Evolutionary conservation across 2,113 vertebrate genomes (phyloP).

Genomic region (Protomyctophum bolini): DNA sequence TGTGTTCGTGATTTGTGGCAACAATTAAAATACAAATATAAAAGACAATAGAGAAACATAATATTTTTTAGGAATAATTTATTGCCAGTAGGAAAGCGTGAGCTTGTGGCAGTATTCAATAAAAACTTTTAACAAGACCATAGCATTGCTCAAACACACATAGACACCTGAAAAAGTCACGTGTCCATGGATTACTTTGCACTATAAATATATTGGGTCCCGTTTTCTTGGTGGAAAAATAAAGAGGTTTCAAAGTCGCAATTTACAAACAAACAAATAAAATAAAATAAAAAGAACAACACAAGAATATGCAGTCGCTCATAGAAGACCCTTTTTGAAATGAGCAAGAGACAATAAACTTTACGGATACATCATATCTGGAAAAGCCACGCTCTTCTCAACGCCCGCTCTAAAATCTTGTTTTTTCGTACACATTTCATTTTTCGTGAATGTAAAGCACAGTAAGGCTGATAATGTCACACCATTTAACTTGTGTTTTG

Average conservation of each 20-base stretch:
- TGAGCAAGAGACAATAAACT: slow-evolving; percentile 73
- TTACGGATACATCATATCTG: slow-evolving; percentile 78
- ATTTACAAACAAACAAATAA: slow-evolving; percentile 79
- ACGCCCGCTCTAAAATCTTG: slow-evolving; percentile 24
- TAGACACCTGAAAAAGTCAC: slow-evolving; percentile 87
- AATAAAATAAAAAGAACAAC: slow-evolving; percentile 54
- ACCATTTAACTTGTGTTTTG: slow-evolving; percentile 74
- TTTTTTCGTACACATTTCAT: slow-evolving; percentile 68
- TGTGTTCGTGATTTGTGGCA: no score
- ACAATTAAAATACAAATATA: slow-evolving; percentile 11
- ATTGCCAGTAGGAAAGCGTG: slow-evolving; percentile 99
- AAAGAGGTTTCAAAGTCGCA: slow-evolving; percentile 86
- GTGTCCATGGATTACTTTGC: slow-evolving; percentile 91
- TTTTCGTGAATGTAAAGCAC: slow-evolving; percentile 73
- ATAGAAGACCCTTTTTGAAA: slow-evolving; percentile 85
- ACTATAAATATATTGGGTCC: slow-evolving; percentile 93
- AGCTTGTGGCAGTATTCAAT: slow-evolving; percentile 97
- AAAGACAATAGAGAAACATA: slow-evolving; percentile 9
- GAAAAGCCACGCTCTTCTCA: slow-evolving; percentile 67
- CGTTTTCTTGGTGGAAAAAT: slow-evolving; percentile 91
- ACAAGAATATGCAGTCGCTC: slow-evolving; percentile 87
- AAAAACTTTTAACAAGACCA: slow-evolving; percentile 98
- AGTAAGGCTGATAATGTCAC: slow-evolving; percentile 83
- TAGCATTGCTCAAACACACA: slow-evolving; percentile 95
- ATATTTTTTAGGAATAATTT: slow-evolving; percentile 99